A percentile compares a stretch with the other conserved stretches of the same genome.
Evolutionary conservation across 2,113 vertebrate genomes (phyloP).

Genomic region (Bothrops jararaca): DNA sequence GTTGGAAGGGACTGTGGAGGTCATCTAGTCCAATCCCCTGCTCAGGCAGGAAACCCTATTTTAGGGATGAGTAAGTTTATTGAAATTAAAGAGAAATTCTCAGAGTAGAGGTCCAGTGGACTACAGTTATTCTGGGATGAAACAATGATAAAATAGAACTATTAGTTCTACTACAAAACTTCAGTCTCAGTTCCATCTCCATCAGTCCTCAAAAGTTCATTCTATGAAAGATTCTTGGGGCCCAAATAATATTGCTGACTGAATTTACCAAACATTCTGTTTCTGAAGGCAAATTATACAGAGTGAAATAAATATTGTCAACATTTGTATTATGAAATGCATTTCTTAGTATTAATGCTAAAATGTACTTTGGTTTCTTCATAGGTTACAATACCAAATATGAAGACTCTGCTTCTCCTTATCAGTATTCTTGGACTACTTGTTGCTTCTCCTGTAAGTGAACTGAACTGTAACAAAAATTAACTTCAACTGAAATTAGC

Average conservation of each 20-base stretch:
- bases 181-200: background rate
- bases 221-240: background rate
- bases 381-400: slow-evolving; percentile 6
- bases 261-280: background rate
- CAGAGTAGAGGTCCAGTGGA: background rate
- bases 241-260: background rate
- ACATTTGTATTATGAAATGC: background rate
- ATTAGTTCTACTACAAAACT: background rate
- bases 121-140: background rate
- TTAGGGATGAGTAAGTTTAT: background rate
- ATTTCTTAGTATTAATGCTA: background rate
- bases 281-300: background rate
- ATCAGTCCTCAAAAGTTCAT: background rate
- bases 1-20: too few relatives aligned
- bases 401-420: slow-evolving; percentile 19
- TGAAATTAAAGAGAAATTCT: background rate
- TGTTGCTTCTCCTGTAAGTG: slow-evolving; percentile 26
- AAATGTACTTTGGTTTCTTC: slow-evolving; percentile 14
- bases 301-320: background rate
- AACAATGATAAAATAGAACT: background rate
- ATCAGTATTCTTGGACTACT: slow-evolving; percentile 4
- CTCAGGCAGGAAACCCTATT: background rate
- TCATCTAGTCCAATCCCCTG: too few relatives aligned
- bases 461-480: background rate
- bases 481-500: background rate